A percentile compares a stretch with the other conserved stretches of the same genome.
Evolutionary conservation across 2,888 invertebrate species (phyloP).

Genomic region (Geophilus truncorum): DNA sequence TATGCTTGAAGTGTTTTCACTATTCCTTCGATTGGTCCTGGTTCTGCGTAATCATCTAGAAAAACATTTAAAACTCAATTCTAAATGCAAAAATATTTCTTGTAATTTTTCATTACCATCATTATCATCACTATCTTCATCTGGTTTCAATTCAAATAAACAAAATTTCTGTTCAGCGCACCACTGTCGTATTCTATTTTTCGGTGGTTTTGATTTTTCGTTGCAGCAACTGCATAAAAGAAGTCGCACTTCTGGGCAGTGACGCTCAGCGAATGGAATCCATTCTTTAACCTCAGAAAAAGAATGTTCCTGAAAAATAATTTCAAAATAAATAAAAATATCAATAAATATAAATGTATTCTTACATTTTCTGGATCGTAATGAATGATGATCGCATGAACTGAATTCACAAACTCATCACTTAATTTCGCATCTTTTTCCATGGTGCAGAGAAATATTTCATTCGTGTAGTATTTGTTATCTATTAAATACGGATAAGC

Average conservation of each 20-base stretch:
- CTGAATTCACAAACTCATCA: conserved; percentile 50
- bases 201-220: conserved; percentile 39
- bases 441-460: conserved; percentile 57
- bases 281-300: conserved; percentile 51
- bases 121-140: conserved; percentile 50
- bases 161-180: conserved; percentile 64
- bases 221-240: conserved; percentile 56
- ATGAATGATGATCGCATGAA: conserved; percentile 61
- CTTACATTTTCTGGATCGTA: conserved; percentile 52
- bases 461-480: conserved; percentile 66
- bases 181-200: conserved; percentile 52
- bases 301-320: conserved; percentile 46
- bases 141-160: conserved; percentile 60
- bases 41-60: conserved; percentile 57
- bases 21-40: conserved; percentile 61
- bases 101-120: conserved; percentile 47
- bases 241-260: conserved; percentile 57
- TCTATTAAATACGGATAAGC: conserved; percentile 57
- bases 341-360: too few species aligned
- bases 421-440: conserved; percentile 52
- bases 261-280: conserved; percentile 51
- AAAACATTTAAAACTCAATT: conserved; percentile 26
- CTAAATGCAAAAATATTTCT: too few species aligned
- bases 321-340: too few species aligned
- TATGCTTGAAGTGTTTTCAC: conserved; percentile 66